Conservation (phyloP, 2,888 invertebrate species). For the Parnassius smintheus region DNA sequence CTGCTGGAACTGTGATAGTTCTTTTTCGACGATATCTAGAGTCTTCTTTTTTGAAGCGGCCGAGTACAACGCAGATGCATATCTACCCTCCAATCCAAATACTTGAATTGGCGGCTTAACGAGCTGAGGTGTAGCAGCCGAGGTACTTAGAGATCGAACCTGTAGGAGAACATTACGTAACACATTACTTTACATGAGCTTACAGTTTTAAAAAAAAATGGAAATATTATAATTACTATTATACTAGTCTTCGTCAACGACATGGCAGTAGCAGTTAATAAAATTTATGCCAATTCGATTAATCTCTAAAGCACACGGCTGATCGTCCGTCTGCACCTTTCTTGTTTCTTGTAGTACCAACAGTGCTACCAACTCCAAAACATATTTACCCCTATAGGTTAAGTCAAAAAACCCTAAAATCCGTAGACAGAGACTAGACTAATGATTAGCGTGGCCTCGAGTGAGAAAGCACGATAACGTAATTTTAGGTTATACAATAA, state of each 20-base stretch:
- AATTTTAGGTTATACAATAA: no score
- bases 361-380: no score
- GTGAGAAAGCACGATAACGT: no score
- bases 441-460: no score
- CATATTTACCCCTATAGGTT: no score
- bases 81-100: constrained; percentile 97
- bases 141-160: constrained; percentile 81
- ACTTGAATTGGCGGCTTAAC: constrained; percentile 93
- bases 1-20: constrained; percentile 88
- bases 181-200: constrained; percentile 31
- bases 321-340: no score
- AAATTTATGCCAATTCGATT: constrained; percentile 12
- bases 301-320: not conserved
- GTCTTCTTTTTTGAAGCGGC: constrained; percentile 95
- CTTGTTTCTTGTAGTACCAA: no score
- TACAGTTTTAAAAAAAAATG: constrained; percentile 19
- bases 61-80: constrained; percentile 97
- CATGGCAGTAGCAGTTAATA: constrained; percentile 42
- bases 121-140: constrained; percentile 70
- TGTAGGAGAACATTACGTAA: constrained; percentile 68
- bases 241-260: constrained; percentile 63
- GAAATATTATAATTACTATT: constrained; percentile 53
- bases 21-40: constrained; percentile 95
- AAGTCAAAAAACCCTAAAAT: no score
- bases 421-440: no score